phyloP scores from a whole-genome alignment of 1,140 invertebrate species.

The Procambarus clarkii region DNA sequence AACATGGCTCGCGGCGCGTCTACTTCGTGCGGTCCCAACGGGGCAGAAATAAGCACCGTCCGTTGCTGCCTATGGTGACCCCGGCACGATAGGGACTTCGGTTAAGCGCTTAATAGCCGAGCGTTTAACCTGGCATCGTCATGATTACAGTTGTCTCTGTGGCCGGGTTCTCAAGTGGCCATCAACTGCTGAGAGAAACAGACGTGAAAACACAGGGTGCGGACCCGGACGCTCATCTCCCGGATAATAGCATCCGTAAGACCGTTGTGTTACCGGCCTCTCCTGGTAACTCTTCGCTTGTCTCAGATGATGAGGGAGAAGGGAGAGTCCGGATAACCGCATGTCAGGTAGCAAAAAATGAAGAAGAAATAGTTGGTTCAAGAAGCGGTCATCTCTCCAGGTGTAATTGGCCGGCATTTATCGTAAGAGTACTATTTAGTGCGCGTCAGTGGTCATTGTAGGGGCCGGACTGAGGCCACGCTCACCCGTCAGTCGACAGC shows the following conservation, averaged over 20 bases:
- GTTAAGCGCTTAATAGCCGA: constrained; percentile 53
- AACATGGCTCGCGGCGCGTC: no score
- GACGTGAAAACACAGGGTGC: constrained; percentile 24
- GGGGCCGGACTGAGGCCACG: not conserved
- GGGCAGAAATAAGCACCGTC: not conserved
- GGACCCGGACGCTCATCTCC: not conserved
- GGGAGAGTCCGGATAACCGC: constrained; percentile 40
- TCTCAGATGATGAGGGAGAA: not conserved
- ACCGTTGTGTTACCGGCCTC: not conserved
- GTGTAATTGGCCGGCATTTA: constrained; percentile 54
- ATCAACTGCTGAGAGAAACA: constrained; percentile 31
- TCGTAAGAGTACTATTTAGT: constrained; percentile 52
- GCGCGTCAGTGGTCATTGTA: constrained; percentile 48
- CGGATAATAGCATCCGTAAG: not conserved
- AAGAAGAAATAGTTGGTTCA: constrained; percentile 6
- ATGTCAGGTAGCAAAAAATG: constrained; percentile 51
- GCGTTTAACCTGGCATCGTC: constrained; percentile 37
- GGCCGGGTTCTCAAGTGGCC: constrained; percentile 37
- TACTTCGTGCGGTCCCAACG: not conserved
- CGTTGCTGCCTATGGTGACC: not conserved
- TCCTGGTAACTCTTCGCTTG: not conserved
- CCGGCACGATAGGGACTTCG: constrained; percentile 3
- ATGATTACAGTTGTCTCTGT: constrained; percentile 61
- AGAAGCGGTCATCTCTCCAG: constrained; percentile 6
- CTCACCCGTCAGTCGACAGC: constrained; percentile 1